Evolutionary conservation across 1,140 invertebrate genomes (phyloP), one percentile per base, ranked within the genome.

Genomic region (Octopus bimaculoides): DNA sequence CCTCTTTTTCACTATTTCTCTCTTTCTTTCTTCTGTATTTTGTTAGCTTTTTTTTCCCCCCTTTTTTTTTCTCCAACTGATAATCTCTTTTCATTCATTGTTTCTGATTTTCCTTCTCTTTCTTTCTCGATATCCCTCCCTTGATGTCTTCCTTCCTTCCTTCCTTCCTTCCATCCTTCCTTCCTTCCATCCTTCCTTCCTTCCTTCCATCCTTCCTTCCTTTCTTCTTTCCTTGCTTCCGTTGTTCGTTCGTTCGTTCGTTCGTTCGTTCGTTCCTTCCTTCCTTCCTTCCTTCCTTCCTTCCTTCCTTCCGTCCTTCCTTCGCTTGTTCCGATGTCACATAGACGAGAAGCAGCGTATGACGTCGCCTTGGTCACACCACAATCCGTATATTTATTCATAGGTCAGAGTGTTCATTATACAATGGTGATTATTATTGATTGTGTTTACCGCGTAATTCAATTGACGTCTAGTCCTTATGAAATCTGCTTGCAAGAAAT

Each of bases 241-340:
- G 55, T 77, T 73, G 61, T 66, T 61, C 74, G 4, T 76, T 56
- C 73, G 54, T 56, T 77, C 74, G 20, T 77, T 80, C 79, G 17
- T 75, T 53, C 17, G 12, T 79, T 52, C 5, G 17, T 74, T 52
- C 74, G 61, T 61, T 80, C 79, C 74, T 61, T 80, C 79, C 55
- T 4, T 80, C 75, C 74, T 76, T 80, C 73, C 73, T 56, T 77
- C 79, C 74, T 77, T 80, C 74, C 74, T 61, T 80, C 79, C 74
- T 61, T 80, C 79, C 55, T 4, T 80, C 75, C 74, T 76, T 80
- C 73, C 74, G 55, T 77, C 79, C 74, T 66, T 61, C 74, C 54
- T 76, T 56, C 73, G 54, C 66, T 77, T 75, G 20, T 77, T 80
- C 79, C 73, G 26, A 41, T 41, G 26, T 41, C 26, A 41, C 26